A percentile compares a stretch with the other conserved stretches of the same genome.
These are phyloP conservation scores for Sinocyclocheilus grahami DNA, from an alignment of 2,113 vertebrate genomes.

Conservation along the genomic window DNA sequence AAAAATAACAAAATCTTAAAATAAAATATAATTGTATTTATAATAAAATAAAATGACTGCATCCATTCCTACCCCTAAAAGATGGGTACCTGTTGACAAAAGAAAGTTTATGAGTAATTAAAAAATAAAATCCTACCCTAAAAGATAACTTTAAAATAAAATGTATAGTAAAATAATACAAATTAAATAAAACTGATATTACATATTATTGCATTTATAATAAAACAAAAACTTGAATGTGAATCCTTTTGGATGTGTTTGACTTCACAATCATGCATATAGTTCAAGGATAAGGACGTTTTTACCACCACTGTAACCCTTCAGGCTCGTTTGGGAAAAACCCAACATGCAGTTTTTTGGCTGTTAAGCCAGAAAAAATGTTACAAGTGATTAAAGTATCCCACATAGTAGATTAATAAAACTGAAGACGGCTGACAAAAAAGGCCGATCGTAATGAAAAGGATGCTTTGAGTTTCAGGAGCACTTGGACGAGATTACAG, in stretches of 20 bases:
- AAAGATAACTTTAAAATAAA: too few species aligned
- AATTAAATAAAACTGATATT: too few species aligned
- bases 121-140: too few species aligned
- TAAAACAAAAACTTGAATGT: not conserved
- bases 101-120: not conserved
- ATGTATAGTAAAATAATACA: too few species aligned
- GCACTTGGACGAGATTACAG: slow-evolving; percentile 27
- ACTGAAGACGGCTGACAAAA: not conserved
- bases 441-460: slow-evolving; percentile 21
- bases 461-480: slow-evolving; percentile 39
- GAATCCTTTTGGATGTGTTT: not conserved
- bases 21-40: not conserved
- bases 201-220: not conserved
- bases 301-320: not conserved
- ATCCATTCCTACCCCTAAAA: not conserved
- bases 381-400: slow-evolving; percentile 39
- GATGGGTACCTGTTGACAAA: not conserved
- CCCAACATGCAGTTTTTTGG: slow-evolving; percentile 1
- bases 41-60: not conserved
- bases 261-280: not conserved
- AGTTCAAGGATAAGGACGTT: not conserved
- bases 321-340: not conserved
- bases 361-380: slow-evolving; percentile 30
- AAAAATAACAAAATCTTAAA: too few species aligned
- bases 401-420: not conserved